A percentile compares a stretch with the other conserved stretches of the same genome.
phyloP scores from a whole-genome alignment of 1,140 invertebrate species.

The Theocolax elegans region DNA sequence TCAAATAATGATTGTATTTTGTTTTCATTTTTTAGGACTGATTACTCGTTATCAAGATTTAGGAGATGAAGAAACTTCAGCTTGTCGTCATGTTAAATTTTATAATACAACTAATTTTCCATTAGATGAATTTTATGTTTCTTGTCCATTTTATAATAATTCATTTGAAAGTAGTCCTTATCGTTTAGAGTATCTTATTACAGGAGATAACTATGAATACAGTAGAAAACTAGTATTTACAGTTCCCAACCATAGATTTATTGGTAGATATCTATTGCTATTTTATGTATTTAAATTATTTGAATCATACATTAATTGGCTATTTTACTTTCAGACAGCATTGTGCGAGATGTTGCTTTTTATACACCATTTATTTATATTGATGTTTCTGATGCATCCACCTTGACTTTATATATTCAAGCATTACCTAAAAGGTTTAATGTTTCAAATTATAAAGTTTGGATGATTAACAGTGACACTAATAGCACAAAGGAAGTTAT shows the following conservation, averaged over 20 bases:
- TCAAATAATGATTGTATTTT: not conserved
- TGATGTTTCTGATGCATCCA: slow-evolving; percentile 53
- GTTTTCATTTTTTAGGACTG: slow-evolving; percentile 48
- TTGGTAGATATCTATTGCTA: too few relatives aligned
- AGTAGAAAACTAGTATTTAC: slow-evolving; percentile 59
- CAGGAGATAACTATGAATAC: slow-evolving; percentile 50
- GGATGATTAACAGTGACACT: slow-evolving; percentile 57
- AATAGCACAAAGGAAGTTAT: slow-evolving; percentile 42
- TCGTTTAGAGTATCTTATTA: slow-evolving; percentile 54
- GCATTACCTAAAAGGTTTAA: slow-evolving; percentile 56
- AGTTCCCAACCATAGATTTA: slow-evolving; percentile 54
- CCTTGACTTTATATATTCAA: slow-evolving; percentile 55
- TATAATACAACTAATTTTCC: slow-evolving; percentile 35
- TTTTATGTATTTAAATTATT: not conserved
- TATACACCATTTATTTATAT: slow-evolving; percentile 59
- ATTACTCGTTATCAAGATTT: slow-evolving; percentile 56
- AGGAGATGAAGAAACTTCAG: slow-evolving; percentile 43
- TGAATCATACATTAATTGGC: not conserved
- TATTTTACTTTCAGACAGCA: slow-evolving; percentile 38
- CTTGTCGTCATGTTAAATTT: slow-evolving; percentile 52
- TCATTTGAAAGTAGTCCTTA: slow-evolving; percentile 54
- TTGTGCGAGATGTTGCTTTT: slow-evolving; percentile 40
- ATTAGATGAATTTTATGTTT: slow-evolving; percentile 51
- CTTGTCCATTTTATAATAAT: slow-evolving; percentile 54
- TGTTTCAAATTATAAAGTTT: slow-evolving; percentile 55